These are phyloP conservation scores for Apeira syringaria DNA, from an alignment of 2,888 invertebrate genomes.

Conservation along the genomic window DNA sequence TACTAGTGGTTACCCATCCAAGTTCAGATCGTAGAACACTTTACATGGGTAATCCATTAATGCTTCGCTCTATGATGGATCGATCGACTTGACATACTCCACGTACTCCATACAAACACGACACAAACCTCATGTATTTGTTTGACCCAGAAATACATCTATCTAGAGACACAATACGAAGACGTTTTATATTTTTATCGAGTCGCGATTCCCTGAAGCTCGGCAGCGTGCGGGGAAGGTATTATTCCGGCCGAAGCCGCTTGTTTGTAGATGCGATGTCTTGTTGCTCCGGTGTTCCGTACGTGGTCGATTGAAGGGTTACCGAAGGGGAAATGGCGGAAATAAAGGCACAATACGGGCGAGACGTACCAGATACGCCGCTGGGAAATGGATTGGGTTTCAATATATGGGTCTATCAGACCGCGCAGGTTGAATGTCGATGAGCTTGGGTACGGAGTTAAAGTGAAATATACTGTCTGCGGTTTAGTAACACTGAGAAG, in stretches of 20 bases:
- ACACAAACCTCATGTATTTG: too few relatives aligned
- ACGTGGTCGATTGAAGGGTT: conserved; percentile 7
- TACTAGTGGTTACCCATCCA: too few relatives aligned
- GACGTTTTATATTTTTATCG: too few relatives aligned
- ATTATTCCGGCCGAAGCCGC: conserved; percentile 2
- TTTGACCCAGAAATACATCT: too few relatives aligned
- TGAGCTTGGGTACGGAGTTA: background rate
- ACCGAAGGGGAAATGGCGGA: background rate
- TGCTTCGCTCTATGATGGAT: too few relatives aligned
- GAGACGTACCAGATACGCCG: background rate
- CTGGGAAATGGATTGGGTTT: conserved; percentile 9
- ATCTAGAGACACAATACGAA: too few relatives aligned
- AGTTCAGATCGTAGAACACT: too few relatives aligned
- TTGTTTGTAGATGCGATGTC: conserved; percentile 8
- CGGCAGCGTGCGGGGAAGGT: conserved; percentile 6
- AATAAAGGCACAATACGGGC: conserved; percentile 9
- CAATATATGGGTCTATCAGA: conserved; percentile 9
- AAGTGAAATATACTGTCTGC: background rate
- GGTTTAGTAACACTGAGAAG: too few relatives aligned
- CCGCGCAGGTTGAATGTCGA: background rate
- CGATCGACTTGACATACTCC: too few relatives aligned
- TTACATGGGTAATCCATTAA: too few relatives aligned
- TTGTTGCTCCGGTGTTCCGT: conserved; percentile 1
- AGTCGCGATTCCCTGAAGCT: conserved; percentile 4
- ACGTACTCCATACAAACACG: too few relatives aligned